Conservation (phyloP, 2,888 invertebrate genomes). For the Calameuta filiformis region DNA sequence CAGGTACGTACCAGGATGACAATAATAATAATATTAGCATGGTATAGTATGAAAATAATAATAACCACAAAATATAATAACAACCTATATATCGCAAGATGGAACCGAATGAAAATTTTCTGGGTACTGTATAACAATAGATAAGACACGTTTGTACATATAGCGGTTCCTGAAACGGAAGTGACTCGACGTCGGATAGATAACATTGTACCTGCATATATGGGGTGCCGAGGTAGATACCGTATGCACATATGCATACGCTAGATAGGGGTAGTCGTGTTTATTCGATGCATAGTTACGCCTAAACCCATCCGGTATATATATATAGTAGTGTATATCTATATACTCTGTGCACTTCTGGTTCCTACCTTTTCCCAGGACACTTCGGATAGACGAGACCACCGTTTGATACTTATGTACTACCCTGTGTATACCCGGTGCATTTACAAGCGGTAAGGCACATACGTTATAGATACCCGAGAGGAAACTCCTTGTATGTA, state of each 20-base stretch:
- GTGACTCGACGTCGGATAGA: not conserved
- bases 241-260: constrained; percentile 10
- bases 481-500: not conserved
- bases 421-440: no score
- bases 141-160: not conserved
- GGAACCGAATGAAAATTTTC: not conserved
- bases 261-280: constrained; percentile 6
- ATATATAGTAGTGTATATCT: not conserved
- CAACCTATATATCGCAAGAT: not conserved
- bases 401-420: no score
- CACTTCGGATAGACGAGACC: no score
- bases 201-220: not conserved
- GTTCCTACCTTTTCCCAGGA: no score
- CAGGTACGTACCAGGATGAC: not conserved
- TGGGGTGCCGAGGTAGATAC: constrained; percentile 5
- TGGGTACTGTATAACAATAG: not conserved
- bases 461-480: not conserved
- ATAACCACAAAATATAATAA: not conserved
- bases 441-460: no score
- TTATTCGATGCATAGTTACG: not conserved
- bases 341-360: no score
- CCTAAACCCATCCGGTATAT: not conserved
- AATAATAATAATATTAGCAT: not conserved
- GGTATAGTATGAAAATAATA: not conserved
- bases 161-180: not conserved